Evolutionary conservation across 2,888 invertebrate species (phyloP), one percentile per base, ranked within the genome.

Genomic region (Macropis europaea): DNA sequence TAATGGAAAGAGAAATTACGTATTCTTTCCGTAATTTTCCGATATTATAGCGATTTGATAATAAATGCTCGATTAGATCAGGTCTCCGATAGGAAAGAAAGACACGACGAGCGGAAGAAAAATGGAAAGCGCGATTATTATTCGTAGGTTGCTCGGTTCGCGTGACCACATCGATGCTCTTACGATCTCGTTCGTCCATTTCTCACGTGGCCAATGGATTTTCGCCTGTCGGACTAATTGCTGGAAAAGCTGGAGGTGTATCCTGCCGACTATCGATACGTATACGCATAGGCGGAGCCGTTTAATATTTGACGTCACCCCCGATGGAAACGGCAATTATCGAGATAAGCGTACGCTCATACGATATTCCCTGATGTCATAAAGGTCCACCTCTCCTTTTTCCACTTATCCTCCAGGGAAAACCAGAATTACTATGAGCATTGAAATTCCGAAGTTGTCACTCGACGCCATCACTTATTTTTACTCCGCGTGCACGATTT

Each of bases 241-340:
- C 69, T 71, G 76, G 81, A 82, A 81, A 81, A 84, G 77, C 77
- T 69, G 57, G 71, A 71, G 72, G 56, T 75, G 77, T 72, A 75
- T 59, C 59, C 70, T 26, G 57, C 48, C 57, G 71, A 66, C 75
- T 69, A 81, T 80, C 75, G 82, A 81, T 77, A 73, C 71, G 71
- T 67, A 67, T 71, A 70, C 72, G 76, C 67, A 72, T 60, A 77
- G 69, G 74, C 77, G 73, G 73, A 69, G 73, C 75, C 75, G 79
- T 82, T 84, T 83, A 83, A 84, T 83, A 84, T 84, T 84, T 84
- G 84, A 84, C 82, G 82, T 72, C 76, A 63, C 62, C 70, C 71
- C 54, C 81, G 81, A 84, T 86, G 75, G 84, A 83, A 85, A 84
- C 76, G 84, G 84, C 82, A 86, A 84, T 86, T 86, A 86, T 82